Base-by-base conservation (phyloP, 2,797 vertebrate species). In the Catharus ustulatus region DNA sequence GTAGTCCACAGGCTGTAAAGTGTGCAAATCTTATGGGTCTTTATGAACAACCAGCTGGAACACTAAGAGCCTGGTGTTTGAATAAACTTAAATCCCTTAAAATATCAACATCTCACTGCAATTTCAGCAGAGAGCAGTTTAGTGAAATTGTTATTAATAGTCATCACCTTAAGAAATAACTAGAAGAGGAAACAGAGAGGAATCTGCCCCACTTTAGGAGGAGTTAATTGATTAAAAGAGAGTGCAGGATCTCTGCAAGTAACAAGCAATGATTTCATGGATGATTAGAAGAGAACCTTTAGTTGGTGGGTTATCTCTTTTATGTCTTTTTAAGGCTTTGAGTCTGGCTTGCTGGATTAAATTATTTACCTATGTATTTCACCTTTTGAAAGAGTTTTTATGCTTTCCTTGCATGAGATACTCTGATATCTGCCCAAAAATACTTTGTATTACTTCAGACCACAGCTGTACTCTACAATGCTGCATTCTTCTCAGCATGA, bases 81-180 rank as follows among this genome's bases (percentile, higher is more conserved):
- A 68, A 80, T 80, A 54, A 84, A 76, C 18, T 38, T 42, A 26
- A 79, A 63, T 71, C 42, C 46, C 52, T 69, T n/a, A 52, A 80
- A 93, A 64, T 34, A 75, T 14, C 23, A 72, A 2, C 5, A 10
- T 45, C 42, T 79, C 1, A 0, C 42, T 0, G 0, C 16, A 38
- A 22, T 90, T 89, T 84, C 55, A 61, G 10, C 11, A 7, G 22
- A 67, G 51, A 23, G 3, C 1, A 5, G 21, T 69, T 80, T n/a
- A 84, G 34, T 76, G 17, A 23, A 76, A 58, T 30, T 61, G 3
- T 63, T 76, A 42, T 49, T 91, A 45, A 57, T 22, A 66, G n/a
- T 48, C 14, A 67, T 54, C 38, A 26, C 34, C 11, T 38, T 87
- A 61, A 49, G 34, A 90, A 49, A 29, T 32, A 84, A 27, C 27